Evolutionary conservation across 2,888 invertebrate genomes (phyloP), one percentile per base, ranked within the genome.

Genomic region (Eulithis prunata): DNA sequence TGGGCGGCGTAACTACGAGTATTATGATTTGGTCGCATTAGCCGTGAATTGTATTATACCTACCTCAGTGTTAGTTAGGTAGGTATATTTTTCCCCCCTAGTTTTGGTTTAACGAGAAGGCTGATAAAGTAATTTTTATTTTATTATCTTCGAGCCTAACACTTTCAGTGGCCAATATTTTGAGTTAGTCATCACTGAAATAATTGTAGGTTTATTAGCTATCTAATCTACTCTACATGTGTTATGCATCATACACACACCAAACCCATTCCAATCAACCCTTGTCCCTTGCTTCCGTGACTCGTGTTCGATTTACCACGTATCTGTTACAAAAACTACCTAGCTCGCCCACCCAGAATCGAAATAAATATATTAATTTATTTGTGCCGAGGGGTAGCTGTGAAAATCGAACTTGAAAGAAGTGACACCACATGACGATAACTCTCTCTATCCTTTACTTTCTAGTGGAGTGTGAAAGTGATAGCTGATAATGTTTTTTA

Each of bases 321-420:
- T 87, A 88, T 90, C 88, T 86, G 84, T 87, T 78, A 84, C 83
- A 80, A 83, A 82, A 79, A 81, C 80, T 75, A 79, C 71, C 74
- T 75, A 75, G 62, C 65, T 71, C 80, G 92, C 83, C 92, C 92
- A 92, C 92, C 91, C 92, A 86, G 89, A 88, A 89, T 86, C 83
- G 81, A 89, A 87, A 89, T 89, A 87, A 89, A 90, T 80, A 83
- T 91, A n/a, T n/a, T n/a, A 90, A 92, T 89, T 91, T 91, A 91
- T 91, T 87, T 84, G 78, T 75, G 75, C 77, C 78, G 84, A 87
- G 86, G 89, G 90, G 88, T 89, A 86, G 85, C 88, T 87, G 88
- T 89, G 90, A 89, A 89, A 89, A 89, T 88, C 85, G 87, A 85
- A 89, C 80, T 78, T 83, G 81, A 87, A 91, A 91, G 90, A 90